phyloP scores from a whole-genome alignment of 2,797 vertebrate genomes.

The Acipenser ruthenus region DNA sequence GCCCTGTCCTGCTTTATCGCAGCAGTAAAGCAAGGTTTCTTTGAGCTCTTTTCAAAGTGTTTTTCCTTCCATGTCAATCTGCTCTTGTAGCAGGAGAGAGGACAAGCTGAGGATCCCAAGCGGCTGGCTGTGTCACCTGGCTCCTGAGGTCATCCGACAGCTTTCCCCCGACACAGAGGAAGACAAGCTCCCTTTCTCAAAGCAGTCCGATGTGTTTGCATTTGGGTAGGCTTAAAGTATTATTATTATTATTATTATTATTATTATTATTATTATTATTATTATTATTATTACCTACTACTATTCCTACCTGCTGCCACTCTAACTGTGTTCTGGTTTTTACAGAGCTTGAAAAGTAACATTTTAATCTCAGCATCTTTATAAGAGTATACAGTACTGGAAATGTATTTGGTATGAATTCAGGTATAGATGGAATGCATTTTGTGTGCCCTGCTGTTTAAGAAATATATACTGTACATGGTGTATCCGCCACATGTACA shows the following conservation, averaged over 20 bases:
- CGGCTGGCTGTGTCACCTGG: conserved; percentile 95
- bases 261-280: too few relatives aligned
- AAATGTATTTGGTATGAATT: too few relatives aligned
- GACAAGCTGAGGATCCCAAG: conserved; percentile 93
- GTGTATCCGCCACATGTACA: too few relatives aligned
- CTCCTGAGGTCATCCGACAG: conserved; percentile 94
- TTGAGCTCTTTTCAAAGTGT: too few relatives aligned
- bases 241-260: neutral
- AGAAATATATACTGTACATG: too few relatives aligned
- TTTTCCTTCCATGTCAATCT: neutral
- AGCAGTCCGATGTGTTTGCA: conserved; percentile 94
- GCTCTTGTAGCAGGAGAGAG: conserved; percentile 63
- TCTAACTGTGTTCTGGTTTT: neutral
- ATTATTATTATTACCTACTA: too few relatives aligned
- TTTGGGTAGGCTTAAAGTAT: conserved; percentile 72
- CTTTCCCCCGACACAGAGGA: conserved; percentile 92
- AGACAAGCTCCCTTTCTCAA: conserved; percentile 97
- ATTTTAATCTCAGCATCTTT: neutral
- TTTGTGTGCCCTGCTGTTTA: too few relatives aligned
- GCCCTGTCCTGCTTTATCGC: too few relatives aligned
- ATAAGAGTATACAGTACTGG: too few relatives aligned
- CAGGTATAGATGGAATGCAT: too few relatives aligned
- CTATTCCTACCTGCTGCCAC: too few relatives aligned
- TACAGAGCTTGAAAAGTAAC: neutral
- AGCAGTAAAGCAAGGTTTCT: too few relatives aligned